phyloP scores from a whole-genome alignment of 2,888 invertebrate species.

The Gastrophysa polygoni region DNA sequence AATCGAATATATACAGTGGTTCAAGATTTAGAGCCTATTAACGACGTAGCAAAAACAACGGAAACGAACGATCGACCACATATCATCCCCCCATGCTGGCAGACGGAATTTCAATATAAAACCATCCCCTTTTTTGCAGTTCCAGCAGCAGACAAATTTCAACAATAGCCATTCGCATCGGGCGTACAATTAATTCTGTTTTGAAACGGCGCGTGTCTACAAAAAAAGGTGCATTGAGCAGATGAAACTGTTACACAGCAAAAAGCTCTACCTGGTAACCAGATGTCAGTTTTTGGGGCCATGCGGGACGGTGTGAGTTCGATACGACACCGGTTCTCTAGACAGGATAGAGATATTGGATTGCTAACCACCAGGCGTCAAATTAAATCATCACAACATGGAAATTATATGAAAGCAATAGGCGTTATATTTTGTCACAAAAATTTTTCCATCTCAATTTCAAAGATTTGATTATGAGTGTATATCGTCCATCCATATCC shows the following conservation, averaged over 20 bases:
- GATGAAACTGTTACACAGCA: conserved; percentile 25
- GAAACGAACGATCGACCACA: background rate
- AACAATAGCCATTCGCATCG: conserved; percentile 18
- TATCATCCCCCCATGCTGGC: background rate
- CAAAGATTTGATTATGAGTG: no score
- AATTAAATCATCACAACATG: no score
- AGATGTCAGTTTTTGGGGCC: conserved; percentile 22
- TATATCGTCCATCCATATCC: no score
- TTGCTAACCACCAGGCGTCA: background rate
- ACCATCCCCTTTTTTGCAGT: conserved; percentile 18
- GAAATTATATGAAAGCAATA: no score
- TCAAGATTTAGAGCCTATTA: background rate
- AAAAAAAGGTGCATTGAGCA: conserved; percentile 18
- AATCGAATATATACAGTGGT: background rate
- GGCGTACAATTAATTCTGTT: conserved; percentile 21
- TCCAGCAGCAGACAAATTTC: conserved; percentile 22
- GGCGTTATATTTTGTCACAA: no score
- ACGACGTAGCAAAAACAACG: background rate
- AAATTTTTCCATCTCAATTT: no score
- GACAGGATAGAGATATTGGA: background rate
- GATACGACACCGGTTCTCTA: background rate
- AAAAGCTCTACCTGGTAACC: conserved; percentile 24
- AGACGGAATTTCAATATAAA: conserved; percentile 15
- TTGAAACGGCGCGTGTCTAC: conserved; percentile 22
- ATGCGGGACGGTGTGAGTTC: conserved; percentile 3